Evolutionary conservation across 2,797 vertebrate genomes (phyloP), one percentile per base, ranked within the genome.

Genomic region (Petrocephalus schoutedeni): DNA sequence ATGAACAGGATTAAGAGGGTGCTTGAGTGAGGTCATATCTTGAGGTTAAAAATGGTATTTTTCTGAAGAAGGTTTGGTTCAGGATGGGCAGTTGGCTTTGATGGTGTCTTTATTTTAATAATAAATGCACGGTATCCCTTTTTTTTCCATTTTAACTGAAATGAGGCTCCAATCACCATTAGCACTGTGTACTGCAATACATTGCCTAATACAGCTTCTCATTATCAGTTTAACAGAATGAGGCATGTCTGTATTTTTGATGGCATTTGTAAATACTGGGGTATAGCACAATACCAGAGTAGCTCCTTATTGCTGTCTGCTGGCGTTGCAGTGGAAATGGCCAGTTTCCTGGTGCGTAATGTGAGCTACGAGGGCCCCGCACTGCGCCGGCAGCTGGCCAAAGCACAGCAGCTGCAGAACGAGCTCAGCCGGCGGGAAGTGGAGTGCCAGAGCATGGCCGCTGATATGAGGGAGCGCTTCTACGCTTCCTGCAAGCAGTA

Each of bases 331-430:
- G 98, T 94, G 85, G 98, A 99, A 91, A 93, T 97, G 53, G 94
- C 96, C 91, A 98, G 97, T 91, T 93, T 99, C 87, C 93, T 99
- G 91, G 95, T 94, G 87, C 97, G 98, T 88, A 98, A 95, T 45
- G 96, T 99, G 91, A 98, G 91, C 93, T 99, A 98, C 0, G 98
- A 99, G 93, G 95, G 97, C 64, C 98, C 98, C 0, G 96, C 96
- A 0, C 93, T 99, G 90, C 96, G 95, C 92, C 98, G 95, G 93
- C 98, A 97, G 94, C 94, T 99, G 12, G 88, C 94, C 89, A 97
- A 97, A 92, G 97, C 96, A 88, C 96, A 98, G 94, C 98, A 98
- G 94, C 95, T 97, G 21, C 97, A 97, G 94, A 97, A 97, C 90
- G 98, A 99, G 86, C 94, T 96, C 4, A 95, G 95, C 91, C 95